phyloP scores from a whole-genome alignment of 2,888 invertebrate species.

The Stenichneumon culpator region DNA sequence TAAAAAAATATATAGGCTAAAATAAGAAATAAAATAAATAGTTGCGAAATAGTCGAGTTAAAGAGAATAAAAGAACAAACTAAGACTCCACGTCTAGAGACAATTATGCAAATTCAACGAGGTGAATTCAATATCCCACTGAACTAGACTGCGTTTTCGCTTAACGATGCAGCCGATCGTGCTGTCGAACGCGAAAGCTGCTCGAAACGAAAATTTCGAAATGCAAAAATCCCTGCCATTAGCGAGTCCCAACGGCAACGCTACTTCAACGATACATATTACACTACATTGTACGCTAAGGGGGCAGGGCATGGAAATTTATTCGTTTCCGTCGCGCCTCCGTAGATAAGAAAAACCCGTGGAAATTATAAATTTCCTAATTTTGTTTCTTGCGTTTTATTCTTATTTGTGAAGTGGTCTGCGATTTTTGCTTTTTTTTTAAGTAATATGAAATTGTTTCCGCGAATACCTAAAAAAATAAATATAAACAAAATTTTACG shows the following conservation, averaged over 20 bases:
- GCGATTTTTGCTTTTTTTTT: not conserved
- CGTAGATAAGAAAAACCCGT: not conserved
- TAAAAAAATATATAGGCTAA: not conserved
- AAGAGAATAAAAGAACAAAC: slow-evolving; percentile 31
- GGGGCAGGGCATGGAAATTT: not conserved
- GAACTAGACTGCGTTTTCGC: slow-evolving; percentile 24
- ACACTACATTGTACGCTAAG: not conserved
- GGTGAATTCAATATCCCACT: slow-evolving; percentile 59
- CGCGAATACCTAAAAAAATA: not conserved
- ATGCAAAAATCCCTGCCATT: slow-evolving; percentile 49
- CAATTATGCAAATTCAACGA: slow-evolving; percentile 64
- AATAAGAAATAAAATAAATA: slow-evolving; percentile 1
- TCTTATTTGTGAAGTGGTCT: not conserved
- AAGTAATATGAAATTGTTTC: not conserved
- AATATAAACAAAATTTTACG: not conserved
- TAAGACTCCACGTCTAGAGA: slow-evolving; percentile 58
- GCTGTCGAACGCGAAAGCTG: not conserved
- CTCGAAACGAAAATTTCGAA: slow-evolving; percentile 14
- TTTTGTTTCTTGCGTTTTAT: not conserved
- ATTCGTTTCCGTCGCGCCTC: not conserved
- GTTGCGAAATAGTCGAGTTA: slow-evolving; percentile 33
- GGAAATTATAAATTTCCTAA: too few species aligned
- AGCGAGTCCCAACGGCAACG: slow-evolving; percentile 19
- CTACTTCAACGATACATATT: not conserved
- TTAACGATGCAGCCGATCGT: slow-evolving; percentile 12